Percentiles rank a stretch among this genome's conserved stretches.
Conservation (phyloP, 2,888 invertebrate genomes). For the Nomada ferruginata region DNA sequence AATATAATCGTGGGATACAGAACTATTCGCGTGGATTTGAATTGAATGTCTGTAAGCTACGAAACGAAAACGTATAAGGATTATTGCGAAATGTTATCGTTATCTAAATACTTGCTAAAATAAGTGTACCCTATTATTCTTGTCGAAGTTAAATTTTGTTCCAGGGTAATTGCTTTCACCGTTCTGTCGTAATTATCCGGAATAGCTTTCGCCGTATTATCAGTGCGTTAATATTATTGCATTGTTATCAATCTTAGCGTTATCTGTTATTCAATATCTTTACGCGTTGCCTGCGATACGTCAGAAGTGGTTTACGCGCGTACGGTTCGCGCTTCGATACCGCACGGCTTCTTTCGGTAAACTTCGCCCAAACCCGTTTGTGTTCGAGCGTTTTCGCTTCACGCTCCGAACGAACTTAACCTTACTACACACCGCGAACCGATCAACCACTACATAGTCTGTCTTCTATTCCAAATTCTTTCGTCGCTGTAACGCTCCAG, state of each 20-base stretch:
- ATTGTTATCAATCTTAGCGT: conserved; percentile 60
- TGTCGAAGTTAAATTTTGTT: conserved; percentile 4
- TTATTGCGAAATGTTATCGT: conserved; percentile 18
- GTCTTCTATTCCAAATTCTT: conserved; percentile 54
- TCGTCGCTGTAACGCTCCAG: conserved; percentile 35
- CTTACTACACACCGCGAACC: conserved; percentile 62
- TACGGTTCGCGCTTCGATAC: conserved; percentile 36
- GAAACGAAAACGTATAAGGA: conserved; percentile 1
- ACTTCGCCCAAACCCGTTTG: conserved; percentile 39
- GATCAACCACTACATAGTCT: conserved; percentile 52
- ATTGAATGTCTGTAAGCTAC: too few relatives aligned
- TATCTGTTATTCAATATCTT: conserved; percentile 63
- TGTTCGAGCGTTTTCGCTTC: conserved; percentile 57
- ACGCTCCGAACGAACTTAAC: conserved; percentile 66
- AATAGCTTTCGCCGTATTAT: conserved; percentile 25
- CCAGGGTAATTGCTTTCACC: conserved; percentile 49
- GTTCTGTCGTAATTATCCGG: conserved; percentile 7
- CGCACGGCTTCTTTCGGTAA: conserved; percentile 49
- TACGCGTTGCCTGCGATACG: conserved; percentile 35
- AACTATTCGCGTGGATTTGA: not conserved
- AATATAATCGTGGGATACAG: conserved; percentile 27
- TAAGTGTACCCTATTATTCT: conserved; percentile 19
- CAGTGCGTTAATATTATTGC: conserved; percentile 45
- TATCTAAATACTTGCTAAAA: conserved; percentile 28
- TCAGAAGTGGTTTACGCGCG: conserved; percentile 61